Percentiles rank a stretch among this genome's conserved stretches.
These are phyloP conservation scores for Tarsius wallacei DNA, from an alignment of 2,797 vertebrate genomes.

Conservation along the genomic window DNA sequence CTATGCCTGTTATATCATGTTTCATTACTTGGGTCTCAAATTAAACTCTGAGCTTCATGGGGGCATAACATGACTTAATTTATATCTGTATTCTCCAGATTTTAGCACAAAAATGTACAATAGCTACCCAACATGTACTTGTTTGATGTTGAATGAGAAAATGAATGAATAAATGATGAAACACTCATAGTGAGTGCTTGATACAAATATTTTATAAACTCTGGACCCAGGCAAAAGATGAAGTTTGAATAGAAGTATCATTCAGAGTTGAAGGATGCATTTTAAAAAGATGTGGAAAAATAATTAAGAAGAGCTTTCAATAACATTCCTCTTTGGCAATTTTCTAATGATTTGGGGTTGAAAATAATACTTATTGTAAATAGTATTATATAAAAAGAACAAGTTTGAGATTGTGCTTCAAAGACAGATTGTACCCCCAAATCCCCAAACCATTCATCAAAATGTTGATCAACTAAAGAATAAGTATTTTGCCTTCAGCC, in stretches of 20 bases:
- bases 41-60: neutral
- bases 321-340: neutral
- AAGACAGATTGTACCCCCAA: neutral
- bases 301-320: neutral
- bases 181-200: neutral
- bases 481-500: conserved; percentile 62
- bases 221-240: neutral
- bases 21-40: neutral
- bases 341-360: neutral
- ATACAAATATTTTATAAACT: neutral
- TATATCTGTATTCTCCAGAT: neutral
- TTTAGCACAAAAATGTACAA: neutral
- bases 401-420: neutral
- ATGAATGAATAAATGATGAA: conserved; percentile 23
- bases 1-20: neutral
- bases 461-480: conserved; percentile 57
- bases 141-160: neutral
- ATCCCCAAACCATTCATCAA: neutral
- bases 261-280: neutral
- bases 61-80: conserved; percentile 8
- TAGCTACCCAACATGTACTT: neutral
- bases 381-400: neutral
- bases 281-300: neutral
- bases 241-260: neutral
- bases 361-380: neutral